Conservation (phyloP, 2,797 vertebrate genomes). For the Macropus fuliginosus region DNA sequence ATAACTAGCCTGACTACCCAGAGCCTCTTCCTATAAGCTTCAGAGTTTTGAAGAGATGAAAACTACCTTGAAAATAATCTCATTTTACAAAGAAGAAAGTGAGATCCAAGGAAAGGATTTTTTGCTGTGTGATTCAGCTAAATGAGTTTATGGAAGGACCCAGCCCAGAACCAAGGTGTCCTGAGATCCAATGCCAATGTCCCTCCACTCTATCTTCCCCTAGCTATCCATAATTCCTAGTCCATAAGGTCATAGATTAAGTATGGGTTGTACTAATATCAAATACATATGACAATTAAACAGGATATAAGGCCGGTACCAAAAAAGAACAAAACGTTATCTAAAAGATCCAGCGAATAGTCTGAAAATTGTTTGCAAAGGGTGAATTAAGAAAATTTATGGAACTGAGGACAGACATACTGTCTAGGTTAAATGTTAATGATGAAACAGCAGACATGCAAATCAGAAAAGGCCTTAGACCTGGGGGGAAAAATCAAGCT, state of each 20-base stretch:
- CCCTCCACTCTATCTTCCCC: not conserved
- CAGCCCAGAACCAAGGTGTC: not conserved
- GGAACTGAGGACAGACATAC: not conserved
- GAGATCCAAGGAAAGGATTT: not conserved
- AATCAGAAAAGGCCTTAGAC: not conserved
- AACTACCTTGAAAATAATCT: constrained; percentile 22
- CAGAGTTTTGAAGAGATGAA: not conserved
- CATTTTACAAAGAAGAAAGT: constrained; percentile 7
- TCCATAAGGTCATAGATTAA: not conserved
- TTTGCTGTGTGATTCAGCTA: not conserved
- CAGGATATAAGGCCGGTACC: not conserved
- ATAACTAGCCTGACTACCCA: not conserved
- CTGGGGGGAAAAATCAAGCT: constrained; percentile 23
- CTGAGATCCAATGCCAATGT: not conserved
- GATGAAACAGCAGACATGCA: not conserved
- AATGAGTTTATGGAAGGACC: not conserved
- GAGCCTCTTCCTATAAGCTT: not conserved
- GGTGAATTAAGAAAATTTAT: not conserved
- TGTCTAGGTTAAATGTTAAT: not conserved
- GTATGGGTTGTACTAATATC: not conserved
- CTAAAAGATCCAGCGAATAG: not conserved
- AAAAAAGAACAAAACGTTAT: not conserved
- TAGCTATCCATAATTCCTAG: not conserved
- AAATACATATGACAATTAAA: not conserved
- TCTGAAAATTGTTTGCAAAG: not conserved